Percentiles rank a stretch among this genome's conserved stretches.
Evolutionary conservation across 2,113 vertebrate genomes (phyloP).

Genomic region (Pavo muticus): DNA sequence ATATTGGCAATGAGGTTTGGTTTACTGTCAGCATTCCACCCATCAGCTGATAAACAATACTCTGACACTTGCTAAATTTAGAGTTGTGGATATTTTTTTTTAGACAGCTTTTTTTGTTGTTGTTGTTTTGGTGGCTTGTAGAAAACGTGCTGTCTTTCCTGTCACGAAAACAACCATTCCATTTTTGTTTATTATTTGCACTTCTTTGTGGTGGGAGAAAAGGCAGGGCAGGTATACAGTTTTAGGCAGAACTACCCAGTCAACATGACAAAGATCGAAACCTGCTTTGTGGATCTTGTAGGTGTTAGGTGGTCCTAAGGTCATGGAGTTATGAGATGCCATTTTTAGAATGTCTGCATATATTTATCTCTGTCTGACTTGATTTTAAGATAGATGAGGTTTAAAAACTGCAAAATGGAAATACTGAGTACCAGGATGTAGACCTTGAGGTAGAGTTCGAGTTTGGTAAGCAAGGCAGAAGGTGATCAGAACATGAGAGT

Average conservation of each 20-base stretch:
- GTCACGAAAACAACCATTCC: background rate
- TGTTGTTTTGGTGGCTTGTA: background rate
- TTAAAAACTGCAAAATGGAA: background rate
- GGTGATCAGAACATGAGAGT: background rate
- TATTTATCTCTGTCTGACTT: background rate
- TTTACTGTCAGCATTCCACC: conserved; percentile 29
- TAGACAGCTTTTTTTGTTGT: background rate
- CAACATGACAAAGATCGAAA: background rate
- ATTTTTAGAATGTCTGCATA: background rate
- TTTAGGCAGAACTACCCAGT: background rate
- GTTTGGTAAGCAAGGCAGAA: background rate
- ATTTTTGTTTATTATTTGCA: background rate
- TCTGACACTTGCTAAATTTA: conserved; percentile 33
- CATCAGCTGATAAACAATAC: conserved; percentile 10
- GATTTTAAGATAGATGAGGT: background rate
- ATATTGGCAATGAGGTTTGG: background rate
- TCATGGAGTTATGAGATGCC: background rate
- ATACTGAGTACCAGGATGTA: background rate
- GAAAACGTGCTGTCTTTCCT: background rate
- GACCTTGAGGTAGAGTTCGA: background rate
- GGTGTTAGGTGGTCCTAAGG: background rate
- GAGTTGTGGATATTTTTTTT: background rate
- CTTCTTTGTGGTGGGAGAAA: background rate
- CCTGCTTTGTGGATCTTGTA: background rate
- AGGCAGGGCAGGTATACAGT: background rate